phyloP scores from a whole-genome alignment of 2,113 vertebrate species.

The Anolis carolinensis region DNA sequence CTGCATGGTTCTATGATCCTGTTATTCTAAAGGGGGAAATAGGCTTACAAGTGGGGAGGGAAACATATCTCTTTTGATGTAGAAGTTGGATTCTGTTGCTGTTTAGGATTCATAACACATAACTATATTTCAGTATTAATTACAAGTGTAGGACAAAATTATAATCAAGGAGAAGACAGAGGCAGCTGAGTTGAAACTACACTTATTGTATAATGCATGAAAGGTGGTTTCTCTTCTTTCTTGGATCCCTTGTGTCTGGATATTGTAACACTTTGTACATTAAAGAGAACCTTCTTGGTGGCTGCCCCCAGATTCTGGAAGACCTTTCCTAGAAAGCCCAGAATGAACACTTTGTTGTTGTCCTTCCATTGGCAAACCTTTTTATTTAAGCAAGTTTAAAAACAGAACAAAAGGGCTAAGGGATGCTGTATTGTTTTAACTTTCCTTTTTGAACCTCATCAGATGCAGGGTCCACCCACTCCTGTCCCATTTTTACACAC shows the following conservation, averaged over 20 bases:
- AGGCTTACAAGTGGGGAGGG: neutral
- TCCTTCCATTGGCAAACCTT: too few relatives aligned
- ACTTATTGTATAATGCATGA: neutral
- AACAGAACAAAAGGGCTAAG: too few relatives aligned
- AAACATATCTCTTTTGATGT: neutral
- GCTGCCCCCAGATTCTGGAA: too few relatives aligned
- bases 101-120: neutral
- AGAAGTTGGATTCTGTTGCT: neutral
- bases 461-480: too few relatives aligned
- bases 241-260: neutral
- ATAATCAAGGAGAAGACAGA: neutral
- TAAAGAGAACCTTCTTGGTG: neutral
- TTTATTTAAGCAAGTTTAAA: too few relatives aligned
- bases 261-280: neutral
- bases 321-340: too few relatives aligned
- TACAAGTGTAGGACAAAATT: too few relatives aligned
- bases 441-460: too few relatives aligned
- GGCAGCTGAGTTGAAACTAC: neutral
- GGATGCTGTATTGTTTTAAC: too few relatives aligned
- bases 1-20: too few relatives aligned
- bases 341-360: too few relatives aligned
- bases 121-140: neutral
- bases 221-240: neutral
- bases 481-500: too few relatives aligned
- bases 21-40: neutral